A percentile compares a stretch with the other conserved stretches of the same genome.
Conservation (phyloP, 1,140 invertebrate genomes). For the Brevipalpus yothersi region DNA sequence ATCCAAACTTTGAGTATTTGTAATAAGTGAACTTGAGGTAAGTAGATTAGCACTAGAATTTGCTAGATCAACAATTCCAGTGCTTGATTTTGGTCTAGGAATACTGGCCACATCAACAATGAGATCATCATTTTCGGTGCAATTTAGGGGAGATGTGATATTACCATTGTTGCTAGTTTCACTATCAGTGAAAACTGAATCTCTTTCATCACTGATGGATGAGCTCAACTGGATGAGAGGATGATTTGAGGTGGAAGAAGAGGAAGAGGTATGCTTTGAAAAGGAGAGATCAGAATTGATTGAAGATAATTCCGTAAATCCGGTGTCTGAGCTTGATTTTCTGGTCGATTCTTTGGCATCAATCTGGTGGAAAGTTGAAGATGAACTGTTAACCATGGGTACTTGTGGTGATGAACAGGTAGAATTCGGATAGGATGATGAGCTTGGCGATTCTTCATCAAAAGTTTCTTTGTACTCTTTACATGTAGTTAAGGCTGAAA, state of each 20-base stretch:
- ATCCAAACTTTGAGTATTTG: constrained; percentile 14
- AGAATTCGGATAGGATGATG: too few species aligned
- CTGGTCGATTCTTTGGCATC: too few species aligned
- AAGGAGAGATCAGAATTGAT: too few species aligned
- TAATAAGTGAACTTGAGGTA: constrained; percentile 10
- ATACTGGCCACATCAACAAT: not conserved
- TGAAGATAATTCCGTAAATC: too few species aligned
- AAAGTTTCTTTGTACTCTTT: not conserved
- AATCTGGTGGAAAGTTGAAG: not conserved
- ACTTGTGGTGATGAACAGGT: not conserved
- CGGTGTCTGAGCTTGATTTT: too few species aligned
- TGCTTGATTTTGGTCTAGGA: not conserved
- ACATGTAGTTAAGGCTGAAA: not conserved
- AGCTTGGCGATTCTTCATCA: not conserved
- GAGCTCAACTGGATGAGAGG: not conserved
- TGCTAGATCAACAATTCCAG: not conserved
- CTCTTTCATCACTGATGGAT: not conserved
- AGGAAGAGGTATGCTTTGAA: too few species aligned
- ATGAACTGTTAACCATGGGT: not conserved
- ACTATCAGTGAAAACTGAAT: not conserved
- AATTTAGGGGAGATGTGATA: too few species aligned
- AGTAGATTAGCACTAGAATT: not conserved
- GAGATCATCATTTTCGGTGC: not conserved
- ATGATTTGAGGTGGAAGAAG: not conserved
- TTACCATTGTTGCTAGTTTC: not conserved